Conservation (phyloP, 2,797 vertebrate species). For the Limosa lapponica region DNA sequence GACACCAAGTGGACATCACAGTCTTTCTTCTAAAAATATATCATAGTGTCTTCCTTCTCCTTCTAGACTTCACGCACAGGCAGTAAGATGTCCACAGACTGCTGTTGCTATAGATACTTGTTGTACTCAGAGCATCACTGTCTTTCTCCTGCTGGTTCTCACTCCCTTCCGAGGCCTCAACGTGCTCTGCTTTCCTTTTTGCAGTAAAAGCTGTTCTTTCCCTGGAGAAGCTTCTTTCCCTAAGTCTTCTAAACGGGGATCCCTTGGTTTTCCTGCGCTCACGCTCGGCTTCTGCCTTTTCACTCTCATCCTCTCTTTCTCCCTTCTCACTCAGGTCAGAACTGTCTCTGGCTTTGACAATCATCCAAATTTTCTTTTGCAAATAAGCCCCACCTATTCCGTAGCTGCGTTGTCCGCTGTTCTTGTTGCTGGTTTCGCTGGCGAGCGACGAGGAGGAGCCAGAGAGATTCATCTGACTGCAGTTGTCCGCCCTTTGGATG, state of each 20-base stretch:
- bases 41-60: constrained; percentile 84
- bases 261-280: constrained; percentile 74
- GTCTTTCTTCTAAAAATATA: neutral
- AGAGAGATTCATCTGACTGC: constrained; percentile 87
- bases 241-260: constrained; percentile 82
- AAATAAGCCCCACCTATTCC: constrained; percentile 96
- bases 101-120: constrained; percentile 72
- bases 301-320: constrained; percentile 65
- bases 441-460: constrained; percentile 90
- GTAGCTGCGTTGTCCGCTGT: constrained; percentile 82
- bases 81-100: constrained; percentile 75
- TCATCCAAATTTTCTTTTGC: constrained; percentile 89
- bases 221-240: constrained; percentile 85
- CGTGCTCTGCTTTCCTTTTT: constrained; percentile 63
- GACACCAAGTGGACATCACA: neutral
- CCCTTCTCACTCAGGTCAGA: constrained; percentile 50
- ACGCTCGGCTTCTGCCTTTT: constrained; percentile 67
- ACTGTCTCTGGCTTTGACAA: constrained; percentile 73
- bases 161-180: constrained; percentile 57
- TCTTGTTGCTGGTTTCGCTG: constrained; percentile 88
- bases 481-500: constrained; percentile 83
- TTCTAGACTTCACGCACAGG: constrained; percentile 73
- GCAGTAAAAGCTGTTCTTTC: constrained; percentile 74
- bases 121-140: constrained; percentile 65
- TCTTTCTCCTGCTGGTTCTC: constrained; percentile 65